These are phyloP conservation scores for Octodon degus DNA, from an alignment of 2,113 vertebrate genomes.

Conservation along the genomic window DNA sequence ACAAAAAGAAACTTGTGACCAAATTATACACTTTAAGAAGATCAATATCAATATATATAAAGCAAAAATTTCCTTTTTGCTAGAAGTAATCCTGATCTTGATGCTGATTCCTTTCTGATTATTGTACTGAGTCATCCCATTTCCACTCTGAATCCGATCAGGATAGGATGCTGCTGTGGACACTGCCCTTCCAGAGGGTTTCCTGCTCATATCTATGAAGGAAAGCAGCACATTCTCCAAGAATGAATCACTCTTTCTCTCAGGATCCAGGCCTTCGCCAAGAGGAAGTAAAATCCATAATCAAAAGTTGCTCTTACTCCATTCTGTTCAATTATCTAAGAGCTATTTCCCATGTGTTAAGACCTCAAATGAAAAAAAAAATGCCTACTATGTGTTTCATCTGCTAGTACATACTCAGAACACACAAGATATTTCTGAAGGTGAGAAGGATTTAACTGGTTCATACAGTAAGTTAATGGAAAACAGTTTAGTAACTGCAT, in stretches of 20 bases:
- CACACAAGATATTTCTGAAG: background rate
- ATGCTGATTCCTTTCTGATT: background rate
- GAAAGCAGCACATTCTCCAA: background rate
- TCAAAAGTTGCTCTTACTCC: background rate
- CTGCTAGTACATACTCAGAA: background rate
- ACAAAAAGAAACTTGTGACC: background rate
- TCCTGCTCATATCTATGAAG: background rate
- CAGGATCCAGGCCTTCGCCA: background rate
- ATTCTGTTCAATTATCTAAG: background rate
- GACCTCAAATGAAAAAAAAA: background rate
- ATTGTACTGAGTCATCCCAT: rapidly evolving
- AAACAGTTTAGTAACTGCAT: background rate
- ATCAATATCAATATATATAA: background rate
- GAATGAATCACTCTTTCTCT: background rate
- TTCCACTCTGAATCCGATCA: background rate
- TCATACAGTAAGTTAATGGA: background rate
- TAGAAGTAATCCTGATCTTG: background rate
- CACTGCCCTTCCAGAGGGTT: background rate
- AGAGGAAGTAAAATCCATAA: background rate
- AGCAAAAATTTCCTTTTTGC: background rate
- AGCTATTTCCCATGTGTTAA: background rate
- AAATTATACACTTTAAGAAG: background rate
- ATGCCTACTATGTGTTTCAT: background rate
- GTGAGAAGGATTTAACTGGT: background rate
- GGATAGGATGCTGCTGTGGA: background rate